Percentiles rank a stretch among this genome's conserved stretches.
phyloP scores from a whole-genome alignment of 2,797 vertebrate species.

The Dendrocincla tyrannina region DNA sequence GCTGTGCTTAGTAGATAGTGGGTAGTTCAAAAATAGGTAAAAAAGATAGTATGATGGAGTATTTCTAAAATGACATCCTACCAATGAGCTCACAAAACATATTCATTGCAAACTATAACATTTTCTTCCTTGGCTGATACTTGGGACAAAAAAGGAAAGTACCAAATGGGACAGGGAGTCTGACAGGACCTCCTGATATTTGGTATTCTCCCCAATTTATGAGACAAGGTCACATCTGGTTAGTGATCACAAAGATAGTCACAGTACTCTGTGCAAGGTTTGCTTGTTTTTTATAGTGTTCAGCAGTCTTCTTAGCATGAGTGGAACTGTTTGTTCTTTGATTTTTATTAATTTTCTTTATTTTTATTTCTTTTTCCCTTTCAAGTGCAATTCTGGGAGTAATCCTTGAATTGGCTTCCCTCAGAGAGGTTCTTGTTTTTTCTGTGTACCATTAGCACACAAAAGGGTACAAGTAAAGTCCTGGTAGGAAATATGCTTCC shows the following conservation, averaged over 20 bases:
- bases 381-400: background rate
- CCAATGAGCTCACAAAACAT: background rate
- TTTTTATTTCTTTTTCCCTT: background rate
- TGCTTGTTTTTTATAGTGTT: background rate
- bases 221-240: background rate
- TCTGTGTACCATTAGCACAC: background rate
- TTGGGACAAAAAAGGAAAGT: background rate
- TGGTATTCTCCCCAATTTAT: background rate
- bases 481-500: background rate
- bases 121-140: background rate
- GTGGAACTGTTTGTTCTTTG: background rate
- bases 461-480: background rate
- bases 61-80: background rate
- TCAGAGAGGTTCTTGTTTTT: background rate
- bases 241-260: background rate
- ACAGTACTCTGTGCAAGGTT: background rate
- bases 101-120: background rate
- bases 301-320: background rate
- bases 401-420: background rate
- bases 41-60: background rate
- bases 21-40: background rate
- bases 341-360: background rate
- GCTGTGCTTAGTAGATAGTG: background rate
- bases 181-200: background rate
- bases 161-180: background rate